Evolutionary conservation across 2,888 invertebrate genomes (phyloP).

Genomic region (Stramonita haemastoma): DNA sequence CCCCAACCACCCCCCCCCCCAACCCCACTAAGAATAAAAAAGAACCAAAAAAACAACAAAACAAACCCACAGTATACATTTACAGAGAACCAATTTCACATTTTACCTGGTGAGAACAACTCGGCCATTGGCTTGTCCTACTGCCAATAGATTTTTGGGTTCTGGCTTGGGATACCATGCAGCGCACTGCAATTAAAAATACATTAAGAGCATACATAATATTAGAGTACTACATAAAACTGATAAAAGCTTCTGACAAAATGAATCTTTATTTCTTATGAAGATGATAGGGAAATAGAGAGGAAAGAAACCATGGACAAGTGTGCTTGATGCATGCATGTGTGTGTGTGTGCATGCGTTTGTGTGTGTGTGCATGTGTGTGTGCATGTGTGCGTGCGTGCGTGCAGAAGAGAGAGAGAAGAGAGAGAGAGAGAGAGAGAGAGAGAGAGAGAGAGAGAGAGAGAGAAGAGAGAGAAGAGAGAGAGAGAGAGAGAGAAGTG

Average conservation of each 20-base stretch:
- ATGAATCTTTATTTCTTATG: too few species aligned
- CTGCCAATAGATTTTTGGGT: slow-evolving; percentile 88
- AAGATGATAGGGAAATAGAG: too few species aligned
- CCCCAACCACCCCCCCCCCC: too few species aligned
- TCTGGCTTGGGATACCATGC: slow-evolving; percentile 90
- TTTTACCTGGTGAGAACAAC: slow-evolving; percentile 84
- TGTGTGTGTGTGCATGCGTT: neutral
- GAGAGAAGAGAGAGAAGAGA: neutral
- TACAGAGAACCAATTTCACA: neutral
- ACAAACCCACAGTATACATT: too few species aligned
- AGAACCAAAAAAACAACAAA: too few species aligned
- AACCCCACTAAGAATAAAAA: too few species aligned
- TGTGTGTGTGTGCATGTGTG: too few species aligned
- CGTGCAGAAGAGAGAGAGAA: neutral
- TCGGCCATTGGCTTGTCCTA: slow-evolving; percentile 93
- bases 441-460: neutral
- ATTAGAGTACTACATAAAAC: too few species aligned
- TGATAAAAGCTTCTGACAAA: too few species aligned
- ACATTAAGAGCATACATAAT: neutral
- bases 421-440: too few species aligned
- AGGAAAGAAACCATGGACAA: too few species aligned
- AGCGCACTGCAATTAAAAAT: slow-evolving; percentile 81
- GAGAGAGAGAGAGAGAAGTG: too few species aligned
- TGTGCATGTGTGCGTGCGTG: neutral
- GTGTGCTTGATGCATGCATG: neutral